These are phyloP conservation scores for Heteropelma amictum DNA, from an alignment of 2,888 invertebrate genomes.

Conservation along the genomic window DNA sequence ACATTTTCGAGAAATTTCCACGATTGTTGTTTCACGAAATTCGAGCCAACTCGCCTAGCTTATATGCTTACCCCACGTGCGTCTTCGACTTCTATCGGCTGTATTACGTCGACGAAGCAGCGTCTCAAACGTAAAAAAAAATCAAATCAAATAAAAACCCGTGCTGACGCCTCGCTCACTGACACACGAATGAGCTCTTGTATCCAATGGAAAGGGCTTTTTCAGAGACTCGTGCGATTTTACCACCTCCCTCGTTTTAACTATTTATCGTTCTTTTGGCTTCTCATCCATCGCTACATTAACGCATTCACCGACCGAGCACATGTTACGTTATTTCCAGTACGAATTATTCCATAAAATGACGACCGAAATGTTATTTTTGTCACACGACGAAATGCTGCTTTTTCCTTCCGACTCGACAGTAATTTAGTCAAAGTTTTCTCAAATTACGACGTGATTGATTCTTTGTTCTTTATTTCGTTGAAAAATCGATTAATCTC, in stretches of 20 bases:
- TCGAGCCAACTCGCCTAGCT: no score
- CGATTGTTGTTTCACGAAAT: no score
- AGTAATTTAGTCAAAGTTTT: neutral
- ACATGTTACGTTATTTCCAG: no score
- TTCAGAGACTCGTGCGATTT: slow-evolving; percentile 59
- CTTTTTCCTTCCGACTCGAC: neutral
- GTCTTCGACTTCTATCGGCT: slow-evolving; percentile 18
- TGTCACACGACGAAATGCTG: no score
- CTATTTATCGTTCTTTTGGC: slow-evolving; percentile 25
- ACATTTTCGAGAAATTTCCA: no score
- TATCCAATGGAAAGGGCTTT: slow-evolving; percentile 67
- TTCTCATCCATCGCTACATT: neutral
- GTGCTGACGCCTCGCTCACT: slow-evolving; percentile 58
- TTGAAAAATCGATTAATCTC: neutral
- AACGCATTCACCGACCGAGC: no score
- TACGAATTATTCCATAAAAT: no score
- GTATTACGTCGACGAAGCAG: slow-evolving; percentile 12
- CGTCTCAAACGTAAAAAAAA: slow-evolving; percentile 26
- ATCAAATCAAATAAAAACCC: slow-evolving; percentile 16
- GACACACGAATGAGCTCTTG: slow-evolving; percentile 64
- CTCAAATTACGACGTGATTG: neutral
- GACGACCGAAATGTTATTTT: no score
- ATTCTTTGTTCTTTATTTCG: no score
- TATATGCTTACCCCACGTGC: slow-evolving; percentile 59
- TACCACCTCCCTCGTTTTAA: slow-evolving; percentile 34